These are phyloP conservation scores for Melanotaenia maccullochi DNA, from an alignment of 2,797 vertebrate species.

Conservation along the genomic window DNA sequence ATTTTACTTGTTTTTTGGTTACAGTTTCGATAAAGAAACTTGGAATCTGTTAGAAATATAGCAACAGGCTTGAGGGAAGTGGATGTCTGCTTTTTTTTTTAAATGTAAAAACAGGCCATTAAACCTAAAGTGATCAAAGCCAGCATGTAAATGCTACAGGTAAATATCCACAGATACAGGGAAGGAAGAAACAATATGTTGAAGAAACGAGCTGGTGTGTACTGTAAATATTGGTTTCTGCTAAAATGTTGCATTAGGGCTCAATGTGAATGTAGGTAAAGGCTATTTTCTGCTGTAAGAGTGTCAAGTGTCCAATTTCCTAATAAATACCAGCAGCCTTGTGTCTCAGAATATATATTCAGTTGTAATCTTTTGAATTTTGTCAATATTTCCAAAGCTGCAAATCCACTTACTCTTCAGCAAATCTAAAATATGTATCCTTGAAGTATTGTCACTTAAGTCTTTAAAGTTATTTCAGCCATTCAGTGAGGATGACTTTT, in stretches of 20 bases:
- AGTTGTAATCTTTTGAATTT: constrained; percentile 4
- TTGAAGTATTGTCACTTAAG: constrained; percentile 44
- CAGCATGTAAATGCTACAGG: constrained; percentile 29
- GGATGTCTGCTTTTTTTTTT: constrained; percentile 1
- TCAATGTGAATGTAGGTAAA: constrained; percentile 10
- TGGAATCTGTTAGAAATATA: constrained; percentile 17
- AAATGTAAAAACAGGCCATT: constrained; percentile 12
- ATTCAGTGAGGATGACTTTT: constrained; percentile 37
- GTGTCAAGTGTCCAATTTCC: constrained; percentile 1
- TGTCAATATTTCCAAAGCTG: constrained; percentile 6
- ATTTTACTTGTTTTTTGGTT: constrained; percentile 20
- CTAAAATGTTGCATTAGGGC: neutral
- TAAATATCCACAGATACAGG: constrained; percentile 4
- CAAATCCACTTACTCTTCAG: constrained; percentile 26
- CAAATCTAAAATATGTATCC: constrained; percentile 30
- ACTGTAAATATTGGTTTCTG: constrained; percentile 1
- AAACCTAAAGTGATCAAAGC: constrained; percentile 15
- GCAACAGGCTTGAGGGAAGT: constrained; percentile 24
- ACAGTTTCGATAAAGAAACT: constrained; percentile 27
- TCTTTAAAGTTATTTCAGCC: constrained; percentile 24
- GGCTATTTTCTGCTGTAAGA: neutral
- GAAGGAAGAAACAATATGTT: neutral
- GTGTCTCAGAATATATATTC: constrained; percentile 5
- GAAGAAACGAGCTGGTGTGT: neutral
- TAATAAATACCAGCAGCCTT: constrained; percentile 12